A percentile compares a stretch with the other conserved stretches of the same genome.
Conservation (phyloP, 2,797 vertebrate species). For the Nannoperca obscura region DNA sequence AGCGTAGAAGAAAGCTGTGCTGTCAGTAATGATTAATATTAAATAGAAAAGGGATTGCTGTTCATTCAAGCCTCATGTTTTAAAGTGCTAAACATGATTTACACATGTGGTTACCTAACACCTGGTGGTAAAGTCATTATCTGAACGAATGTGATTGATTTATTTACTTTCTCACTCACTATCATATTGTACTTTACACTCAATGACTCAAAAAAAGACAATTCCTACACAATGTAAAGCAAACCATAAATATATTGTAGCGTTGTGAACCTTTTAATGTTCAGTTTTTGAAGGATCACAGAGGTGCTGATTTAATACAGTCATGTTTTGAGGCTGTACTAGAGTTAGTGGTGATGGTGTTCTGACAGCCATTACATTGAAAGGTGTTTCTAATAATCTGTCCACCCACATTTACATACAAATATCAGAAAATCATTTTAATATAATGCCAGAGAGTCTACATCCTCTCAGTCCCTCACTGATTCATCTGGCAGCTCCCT, state of each 20-base stretch:
- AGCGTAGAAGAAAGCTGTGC: background rate
- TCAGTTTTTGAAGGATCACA: background rate
- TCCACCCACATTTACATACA: constrained; percentile 12
- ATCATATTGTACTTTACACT: background rate
- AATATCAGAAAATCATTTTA: constrained; percentile 31
- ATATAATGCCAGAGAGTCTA: constrained; percentile 16
- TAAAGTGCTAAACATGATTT: background rate
- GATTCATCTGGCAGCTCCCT: constrained; percentile 39
- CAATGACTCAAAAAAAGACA: background rate
- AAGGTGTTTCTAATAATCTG: constrained; percentile 28
- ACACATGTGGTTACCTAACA: background rate
- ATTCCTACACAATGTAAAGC: too few species aligned
- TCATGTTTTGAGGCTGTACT: background rate
- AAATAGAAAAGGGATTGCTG: background rate
- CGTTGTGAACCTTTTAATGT: background rate
- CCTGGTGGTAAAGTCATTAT: background rate
- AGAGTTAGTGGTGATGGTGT: background rate
- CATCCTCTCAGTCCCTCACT: constrained; percentile 6
- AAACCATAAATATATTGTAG: background rate
- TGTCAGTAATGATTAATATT: background rate
- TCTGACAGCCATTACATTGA: constrained; percentile 5
- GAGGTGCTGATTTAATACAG: background rate
- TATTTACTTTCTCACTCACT: background rate
- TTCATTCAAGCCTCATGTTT: background rate
- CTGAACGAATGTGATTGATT: background rate